phyloP scores from a whole-genome alignment of 2,113 vertebrate genomes.

The Thunnus maccoyii region DNA sequence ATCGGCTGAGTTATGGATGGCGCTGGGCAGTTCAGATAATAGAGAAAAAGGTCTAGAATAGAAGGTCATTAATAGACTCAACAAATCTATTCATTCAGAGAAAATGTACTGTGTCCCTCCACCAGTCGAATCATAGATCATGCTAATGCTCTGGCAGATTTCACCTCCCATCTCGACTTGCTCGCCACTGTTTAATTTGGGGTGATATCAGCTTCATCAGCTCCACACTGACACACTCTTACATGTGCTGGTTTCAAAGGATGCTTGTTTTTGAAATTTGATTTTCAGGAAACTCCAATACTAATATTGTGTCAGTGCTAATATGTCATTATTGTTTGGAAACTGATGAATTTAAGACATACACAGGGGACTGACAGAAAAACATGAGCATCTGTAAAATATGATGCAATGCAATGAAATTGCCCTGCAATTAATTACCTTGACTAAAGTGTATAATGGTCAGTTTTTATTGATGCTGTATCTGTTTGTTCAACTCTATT shows the following conservation, averaged over 20 bases:
- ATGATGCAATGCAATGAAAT: not conserved
- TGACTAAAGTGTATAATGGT: no score
- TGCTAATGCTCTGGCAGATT: slow-evolving; percentile 73
- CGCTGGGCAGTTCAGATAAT: slow-evolving; percentile 65
- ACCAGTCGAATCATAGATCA: slow-evolving; percentile 73
- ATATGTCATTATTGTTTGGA: slow-evolving; percentile 1
- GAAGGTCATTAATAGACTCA: slow-evolving; percentile 81
- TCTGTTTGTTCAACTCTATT: not conserved
- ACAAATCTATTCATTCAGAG: slow-evolving; percentile 75
- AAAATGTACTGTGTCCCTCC: slow-evolving; percentile 67
- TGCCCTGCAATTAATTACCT: not conserved
- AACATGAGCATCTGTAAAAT: not conserved
- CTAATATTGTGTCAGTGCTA: not conserved
- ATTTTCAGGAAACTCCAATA: not conserved
- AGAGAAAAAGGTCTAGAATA: slow-evolving; percentile 75
- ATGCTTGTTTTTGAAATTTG: not conserved
- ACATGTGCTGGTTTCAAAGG: slow-evolving; percentile 21
- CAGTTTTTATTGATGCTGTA: not conserved
- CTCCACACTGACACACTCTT: slow-evolving; percentile 5
- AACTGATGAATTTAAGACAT: not conserved
- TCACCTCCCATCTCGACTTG: slow-evolving; percentile 57
- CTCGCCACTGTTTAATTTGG: slow-evolving; percentile 56
- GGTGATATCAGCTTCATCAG: slow-evolving; percentile 44
- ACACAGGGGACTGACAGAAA: not conserved
- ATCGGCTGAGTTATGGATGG: slow-evolving; percentile 73